Evolutionary conservation across 2,888 invertebrate genomes (phyloP), one percentile per base, ranked within the genome.

Genomic region (Ophioninae sp.): DNA sequence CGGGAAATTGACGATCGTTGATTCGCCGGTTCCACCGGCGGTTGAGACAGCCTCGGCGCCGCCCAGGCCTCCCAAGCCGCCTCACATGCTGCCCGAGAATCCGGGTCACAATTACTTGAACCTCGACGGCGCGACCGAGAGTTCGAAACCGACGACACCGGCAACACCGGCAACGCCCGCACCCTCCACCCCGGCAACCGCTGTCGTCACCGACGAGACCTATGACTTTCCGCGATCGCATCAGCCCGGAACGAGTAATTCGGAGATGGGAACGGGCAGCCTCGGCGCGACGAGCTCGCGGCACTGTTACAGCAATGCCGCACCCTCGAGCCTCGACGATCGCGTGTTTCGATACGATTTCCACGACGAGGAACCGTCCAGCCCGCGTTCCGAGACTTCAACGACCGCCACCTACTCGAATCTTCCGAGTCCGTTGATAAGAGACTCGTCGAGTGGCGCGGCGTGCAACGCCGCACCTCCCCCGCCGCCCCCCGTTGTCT

Each of bases 41-140:
- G 88, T 88, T 17, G 90, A 91, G 69, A 88, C 94, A 6, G 93
- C 94, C 6, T 94, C 94, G 10, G 95, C 96, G 1, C 96, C 96
- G 7, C 96, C 96, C 6, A 94, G 96, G 76, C 96, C 97, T 6
- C 96, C 97, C 0, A 97, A 97, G 93, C 96, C 96, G 0, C 93
- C 95, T 44, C 94, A 95, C 83, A 93, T 94, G 91, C 88, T 91
- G 64, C 86, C 91, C 50, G 93, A 93, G 72, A 93, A 93, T 86
- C 91, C 93, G 73, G 92, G 93, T 57, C 93, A 94, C 77, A 94
- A 93, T 88, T 94, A 94, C 88, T 91, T 94, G 81, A 94, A 94
- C 89, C 88, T 94, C 64, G 93, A 93, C 69, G 91, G 92, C 70
- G 90, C 90, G 30, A 91, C 90, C 7, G 92, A 92, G 80, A 92